These are phyloP conservation scores for Hypselothyrea guttata DNA, from an alignment of 2,888 invertebrate genomes.

Conservation along the genomic window DNA sequence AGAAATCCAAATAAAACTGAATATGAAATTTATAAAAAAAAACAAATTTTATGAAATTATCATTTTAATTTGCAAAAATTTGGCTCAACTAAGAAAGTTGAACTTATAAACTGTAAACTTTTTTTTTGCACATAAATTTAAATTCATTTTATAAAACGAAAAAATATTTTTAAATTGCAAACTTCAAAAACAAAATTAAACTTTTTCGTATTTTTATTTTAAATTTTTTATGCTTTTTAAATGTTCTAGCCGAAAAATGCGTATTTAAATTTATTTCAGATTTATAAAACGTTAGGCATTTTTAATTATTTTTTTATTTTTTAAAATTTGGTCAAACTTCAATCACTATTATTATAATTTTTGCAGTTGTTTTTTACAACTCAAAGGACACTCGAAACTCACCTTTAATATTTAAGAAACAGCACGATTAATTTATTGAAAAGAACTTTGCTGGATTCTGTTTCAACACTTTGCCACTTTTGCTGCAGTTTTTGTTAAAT, in stretches of 20 bases:
- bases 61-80: constrained; percentile 13
- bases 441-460: constrained; percentile 39
- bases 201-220: neutral
- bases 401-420: constrained; percentile 69
- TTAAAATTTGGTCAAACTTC: neutral
- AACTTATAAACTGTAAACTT: too few relatives aligned
- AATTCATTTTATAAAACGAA: constrained; percentile 9
- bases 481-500: constrained; percentile 43
- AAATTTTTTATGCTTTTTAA: too few relatives aligned
- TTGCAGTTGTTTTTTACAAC: neutral
- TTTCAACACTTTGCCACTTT: constrained; percentile 55
- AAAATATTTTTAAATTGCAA: too few relatives aligned
- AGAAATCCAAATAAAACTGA: constrained; percentile 3
- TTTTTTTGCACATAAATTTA: too few relatives aligned
- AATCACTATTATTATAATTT: neutral
- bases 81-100: too few relatives aligned
- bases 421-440: constrained; percentile 37
- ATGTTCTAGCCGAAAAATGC: too few relatives aligned
- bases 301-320: neutral
- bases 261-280: too few relatives aligned
- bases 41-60: constrained; percentile 10
- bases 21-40: constrained; percentile 2
- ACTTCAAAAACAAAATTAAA: neutral
- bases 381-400: constrained; percentile 53
- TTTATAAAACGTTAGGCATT: too few relatives aligned